Conservation (phyloP, 2,113 vertebrate genomes). For the Sander vitreus region DNA sequence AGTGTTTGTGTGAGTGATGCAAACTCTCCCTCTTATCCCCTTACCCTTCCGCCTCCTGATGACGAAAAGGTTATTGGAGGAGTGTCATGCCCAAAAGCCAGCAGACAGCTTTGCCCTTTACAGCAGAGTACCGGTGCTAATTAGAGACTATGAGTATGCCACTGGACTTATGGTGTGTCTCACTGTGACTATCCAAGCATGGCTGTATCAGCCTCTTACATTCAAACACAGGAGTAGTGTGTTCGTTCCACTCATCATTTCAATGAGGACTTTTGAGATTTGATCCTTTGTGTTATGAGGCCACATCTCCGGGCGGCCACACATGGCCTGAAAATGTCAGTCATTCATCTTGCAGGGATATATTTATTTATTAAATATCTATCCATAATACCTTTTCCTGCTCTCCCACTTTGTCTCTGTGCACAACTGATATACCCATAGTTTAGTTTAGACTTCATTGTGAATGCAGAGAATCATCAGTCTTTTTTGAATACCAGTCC, state of each 20-base stretch:
- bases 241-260: slow-evolving; percentile 32
- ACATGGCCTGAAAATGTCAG: slow-evolving; percentile 46
- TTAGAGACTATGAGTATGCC: slow-evolving; percentile 73
- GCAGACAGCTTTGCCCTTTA: slow-evolving; percentile 78
- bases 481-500: slow-evolving; percentile 1
- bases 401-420: neutral
- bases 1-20: slow-evolving; percentile 12
- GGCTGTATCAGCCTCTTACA: slow-evolving; percentile 21
- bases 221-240: slow-evolving; percentile 29
- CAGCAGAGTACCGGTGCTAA: slow-evolving; percentile 61
- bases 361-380: slow-evolving; percentile 41
- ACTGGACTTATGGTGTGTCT: slow-evolving; percentile 41
- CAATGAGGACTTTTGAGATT: slow-evolving; percentile 40
- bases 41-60: slow-evolving; percentile 27
- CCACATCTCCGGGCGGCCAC: slow-evolving; percentile 30
- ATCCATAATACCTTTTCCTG: slow-evolving; percentile 2
- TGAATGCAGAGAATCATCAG: neutral
- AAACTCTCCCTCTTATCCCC: slow-evolving; percentile 4
- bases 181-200: slow-evolving; percentile 45
- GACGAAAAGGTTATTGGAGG: slow-evolving; percentile 57
- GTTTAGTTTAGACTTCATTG: slow-evolving; percentile 4
- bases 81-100: slow-evolving; percentile 65
- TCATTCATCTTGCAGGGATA: slow-evolving; percentile 31
- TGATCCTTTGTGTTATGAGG: slow-evolving; percentile 32
- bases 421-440: neutral